Evolutionary conservation across 2,797 vertebrate genomes (phyloP), one percentile per base, ranked within the genome.

Genomic region (Rhinoraja longicauda): DNA sequence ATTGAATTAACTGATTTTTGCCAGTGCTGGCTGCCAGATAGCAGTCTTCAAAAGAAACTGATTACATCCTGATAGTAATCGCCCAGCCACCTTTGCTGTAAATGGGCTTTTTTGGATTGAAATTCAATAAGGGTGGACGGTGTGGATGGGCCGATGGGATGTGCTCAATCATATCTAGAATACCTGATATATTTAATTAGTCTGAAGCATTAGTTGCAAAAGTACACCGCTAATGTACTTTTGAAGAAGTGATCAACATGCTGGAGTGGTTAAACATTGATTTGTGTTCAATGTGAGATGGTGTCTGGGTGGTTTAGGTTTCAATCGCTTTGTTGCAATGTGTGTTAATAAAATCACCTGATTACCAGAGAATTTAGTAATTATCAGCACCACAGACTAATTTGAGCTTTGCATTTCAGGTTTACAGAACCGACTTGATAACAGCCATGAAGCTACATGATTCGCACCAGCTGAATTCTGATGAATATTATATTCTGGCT

Each of bases 391-490:
- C 94, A 91, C 93, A 94, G 95, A 94, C 94, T 90, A 94, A 94
- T 59, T 59, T 92, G 67, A 94, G 1, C 95, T 93, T 94, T 95
- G 94, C 94, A 94, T 94, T 94, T 84, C 96, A 99, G 99, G 98
- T 99, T 94, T 99, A 99, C 95, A 97, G 99, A 95, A 99, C 98
- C 15, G 99, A 99, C 96, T 96, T 99, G 94, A 99, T 99, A 96
- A 99, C 99, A 1, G 99, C 98, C 94, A 99, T 99, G 99, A 99
- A 99, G 95, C 95, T 99, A 93, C 98, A 98, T n/a, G 99, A 99
- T 96, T 98, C 98, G 29, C 95, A 97, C 95, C 98, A 98, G 96
- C 97, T 99, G 95, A 98, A 97, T 96, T 96, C 98, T 0, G 98
- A 99, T 93, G 98, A 99, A 82, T 99, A 97, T 96, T 99, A 98